Evolutionary conservation across 2,888 invertebrate species (phyloP).

Genomic region (Caenorhabditis parvicauda): DNA sequence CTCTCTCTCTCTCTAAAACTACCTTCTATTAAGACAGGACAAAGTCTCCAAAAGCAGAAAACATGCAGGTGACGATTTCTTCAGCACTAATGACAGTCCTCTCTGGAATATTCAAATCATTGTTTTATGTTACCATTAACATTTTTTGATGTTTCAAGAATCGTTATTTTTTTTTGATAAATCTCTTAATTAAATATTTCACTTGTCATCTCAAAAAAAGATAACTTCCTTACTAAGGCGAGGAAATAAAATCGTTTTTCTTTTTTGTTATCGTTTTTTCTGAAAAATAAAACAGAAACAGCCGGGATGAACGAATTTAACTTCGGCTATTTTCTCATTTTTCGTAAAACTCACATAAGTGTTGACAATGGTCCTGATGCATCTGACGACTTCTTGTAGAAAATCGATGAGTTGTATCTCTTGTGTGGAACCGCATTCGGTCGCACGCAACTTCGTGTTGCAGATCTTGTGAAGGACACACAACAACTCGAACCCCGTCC

Average conservation of each 20-base stretch:
- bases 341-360: conserved; percentile 28
- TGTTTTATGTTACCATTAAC: too few relatives aligned
- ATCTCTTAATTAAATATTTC: too few relatives aligned
- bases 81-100: conserved; percentile 24
- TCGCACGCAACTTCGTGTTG: conserved; percentile 5
- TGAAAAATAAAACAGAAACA: neutral
- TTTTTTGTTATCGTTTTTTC: neutral
- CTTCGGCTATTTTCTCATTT: neutral
- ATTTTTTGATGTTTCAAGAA: too few relatives aligned
- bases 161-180: too few relatives aligned
- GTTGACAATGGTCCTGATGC: conserved; percentile 33
- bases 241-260: too few relatives aligned
- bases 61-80: conserved; percentile 18
- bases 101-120: conserved; percentile 16
- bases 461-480: conserved; percentile 10
- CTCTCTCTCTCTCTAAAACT: neutral
- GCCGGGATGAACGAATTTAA: neutral
- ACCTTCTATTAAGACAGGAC: conserved; percentile 22
- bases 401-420: conserved; percentile 22
- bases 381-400: conserved; percentile 29
- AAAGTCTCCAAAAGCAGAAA: conserved; percentile 29
- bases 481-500: conserved; percentile 21
- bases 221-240: too few relatives aligned
- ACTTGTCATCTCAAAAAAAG: too few relatives aligned
- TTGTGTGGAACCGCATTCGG: conserved; percentile 13